Conservation (phyloP, 2,113 vertebrate genomes). For the Accipiter virgatus region DNA sequence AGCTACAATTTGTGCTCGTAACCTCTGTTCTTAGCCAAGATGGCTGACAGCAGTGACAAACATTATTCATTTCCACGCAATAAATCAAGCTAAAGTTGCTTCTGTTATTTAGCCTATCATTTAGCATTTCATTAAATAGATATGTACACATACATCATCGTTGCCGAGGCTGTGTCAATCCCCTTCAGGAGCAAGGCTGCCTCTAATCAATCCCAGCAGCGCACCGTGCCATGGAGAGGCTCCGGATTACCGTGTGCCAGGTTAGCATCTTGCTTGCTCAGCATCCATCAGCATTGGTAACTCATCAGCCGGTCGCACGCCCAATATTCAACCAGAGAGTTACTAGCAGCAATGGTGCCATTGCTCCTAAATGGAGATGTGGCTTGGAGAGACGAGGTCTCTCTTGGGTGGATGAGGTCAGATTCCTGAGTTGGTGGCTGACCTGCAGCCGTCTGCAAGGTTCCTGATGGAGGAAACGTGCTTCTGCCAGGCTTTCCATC, state of each 20-base stretch:
- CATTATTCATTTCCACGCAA: background rate
- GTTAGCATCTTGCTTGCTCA: background rate
- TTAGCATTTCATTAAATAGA: conserved; percentile 42
- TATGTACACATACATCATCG: background rate
- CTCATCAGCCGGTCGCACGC: rapidly evolving
- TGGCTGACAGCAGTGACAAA: conserved; percentile 37
- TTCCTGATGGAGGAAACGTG: background rate
- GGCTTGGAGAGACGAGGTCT: background rate
- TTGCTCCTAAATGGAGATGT: background rate
- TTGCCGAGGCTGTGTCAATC: background rate
- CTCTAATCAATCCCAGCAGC: background rate
- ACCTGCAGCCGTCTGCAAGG: background rate
- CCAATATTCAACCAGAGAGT: rapidly evolving
- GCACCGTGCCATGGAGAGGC: rapidly evolving
- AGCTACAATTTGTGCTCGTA: background rate
- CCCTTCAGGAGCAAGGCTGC: background rate
- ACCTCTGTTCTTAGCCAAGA: conserved; percentile 34
- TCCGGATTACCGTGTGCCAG: rapidly evolving
- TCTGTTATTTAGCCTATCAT: conserved; percentile 28
- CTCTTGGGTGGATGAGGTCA: background rate
- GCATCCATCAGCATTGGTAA: rapidly evolving
- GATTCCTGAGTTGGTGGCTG: background rate
- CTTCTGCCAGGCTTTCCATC: background rate
- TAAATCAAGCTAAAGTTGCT: conserved; percentile 49
- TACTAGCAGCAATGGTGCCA: background rate